Evolutionary conservation across 2,888 invertebrate species (phyloP).

Genomic region (Slavum lentiscoides): DNA sequence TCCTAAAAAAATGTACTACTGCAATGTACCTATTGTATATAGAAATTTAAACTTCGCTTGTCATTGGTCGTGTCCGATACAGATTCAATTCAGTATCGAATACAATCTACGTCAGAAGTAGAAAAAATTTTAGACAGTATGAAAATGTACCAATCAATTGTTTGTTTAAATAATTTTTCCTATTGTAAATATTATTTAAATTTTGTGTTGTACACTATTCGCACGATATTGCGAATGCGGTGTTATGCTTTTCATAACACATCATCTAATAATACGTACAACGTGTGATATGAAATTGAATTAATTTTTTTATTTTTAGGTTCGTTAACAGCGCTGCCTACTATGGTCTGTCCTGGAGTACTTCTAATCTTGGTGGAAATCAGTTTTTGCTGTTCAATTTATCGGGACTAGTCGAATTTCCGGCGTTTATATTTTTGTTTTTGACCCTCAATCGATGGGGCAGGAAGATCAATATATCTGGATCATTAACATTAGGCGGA

Average conservation of each 20-base stretch:
- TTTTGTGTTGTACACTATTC: too few relatives aligned
- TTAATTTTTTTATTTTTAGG: constrained; percentile 59
- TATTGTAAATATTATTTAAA: too few relatives aligned
- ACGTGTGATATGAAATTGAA: not conserved
- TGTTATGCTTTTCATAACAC: too few relatives aligned
- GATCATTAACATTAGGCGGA: constrained; percentile 71
- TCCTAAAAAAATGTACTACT: too few relatives aligned
- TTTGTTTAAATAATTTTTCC: too few relatives aligned
- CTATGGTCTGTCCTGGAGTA: constrained; percentile 78
- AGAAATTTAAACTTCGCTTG: too few relatives aligned
- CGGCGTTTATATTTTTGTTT: constrained; percentile 70
- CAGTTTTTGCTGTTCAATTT: constrained; percentile 74
- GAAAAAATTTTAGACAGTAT: too few relatives aligned
- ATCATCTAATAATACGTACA: not conserved
- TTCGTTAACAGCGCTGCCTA: constrained; percentile 77
- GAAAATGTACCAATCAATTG: too few relatives aligned
- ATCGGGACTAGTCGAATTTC: constrained; percentile 76
- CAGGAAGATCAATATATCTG: constrained; percentile 70
- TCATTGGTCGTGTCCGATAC: too few relatives aligned
- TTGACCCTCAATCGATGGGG: constrained; percentile 73
- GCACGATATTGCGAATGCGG: not conserved
- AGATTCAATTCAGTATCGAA: too few relatives aligned
- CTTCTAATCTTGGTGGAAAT: constrained; percentile 72
- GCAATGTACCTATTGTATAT: too few relatives aligned
- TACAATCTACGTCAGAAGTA: too few relatives aligned